Base-by-base conservation (phyloP, 64 coral and sea anemone genomes). In the Cladopsammia gracilis region DNA sequence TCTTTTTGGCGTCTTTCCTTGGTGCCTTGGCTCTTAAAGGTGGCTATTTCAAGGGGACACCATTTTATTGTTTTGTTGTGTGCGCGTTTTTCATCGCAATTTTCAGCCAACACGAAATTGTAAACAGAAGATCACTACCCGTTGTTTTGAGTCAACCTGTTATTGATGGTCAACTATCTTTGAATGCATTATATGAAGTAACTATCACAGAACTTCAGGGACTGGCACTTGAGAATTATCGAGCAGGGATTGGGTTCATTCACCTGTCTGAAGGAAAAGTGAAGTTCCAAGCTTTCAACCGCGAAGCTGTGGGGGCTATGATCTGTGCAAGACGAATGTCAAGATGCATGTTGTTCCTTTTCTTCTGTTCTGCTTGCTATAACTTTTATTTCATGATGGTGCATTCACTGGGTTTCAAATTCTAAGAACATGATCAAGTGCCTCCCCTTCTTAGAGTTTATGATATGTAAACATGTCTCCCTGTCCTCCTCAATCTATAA, bases 261-360 rank as follows among this genome's bases (percentile, higher is more conserved):
- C 53, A 87, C 24, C n/a, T 87, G 45, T 81, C 42, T n/a, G 85
- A 86, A 14, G 95, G 95, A 73, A 72, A 73, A 57, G 86, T 96
- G 42, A 62, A 96, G 22, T 94, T 96, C 62, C 95, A 96, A 78
- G 95, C 91, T 7, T 94, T 96, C 65, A 96, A 90, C 54, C 58
- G 57, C 0, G 58, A 10, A 19, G 95, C 95, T 15, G 53, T 90
- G 13, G n/a, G 61, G 10, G 14, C n/a, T 6, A 90, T 96, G 87
- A 80, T 74, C 22, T 10, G 26, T 70, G 91, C 91, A 25, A 78
- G 56, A 45, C 78, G 81, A 13, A 67, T 13, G 20, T 96, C 95
- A 46, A 43, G 95, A 11, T 49, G 89, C 23, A 80, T 96, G 81
- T 62, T 96, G 10, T 77, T 90, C 53, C 68, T 96, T 45, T 96